phyloP scores from a whole-genome alignment of 2,888 invertebrate species.

The Tricholauxania praeusta region DNA sequence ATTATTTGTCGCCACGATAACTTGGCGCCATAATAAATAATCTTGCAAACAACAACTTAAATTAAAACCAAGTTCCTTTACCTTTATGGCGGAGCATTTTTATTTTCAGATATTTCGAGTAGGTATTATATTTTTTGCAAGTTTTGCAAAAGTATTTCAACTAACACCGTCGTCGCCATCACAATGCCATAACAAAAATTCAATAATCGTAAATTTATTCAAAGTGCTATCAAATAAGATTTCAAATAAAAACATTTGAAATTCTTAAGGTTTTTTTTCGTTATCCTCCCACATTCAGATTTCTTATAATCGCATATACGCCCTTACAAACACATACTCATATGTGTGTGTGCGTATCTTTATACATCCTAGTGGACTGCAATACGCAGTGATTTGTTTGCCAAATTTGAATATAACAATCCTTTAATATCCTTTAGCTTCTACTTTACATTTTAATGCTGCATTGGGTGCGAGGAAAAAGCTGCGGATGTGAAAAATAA shows the following conservation, averaged over 20 bases:
- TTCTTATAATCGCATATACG: too few species aligned
- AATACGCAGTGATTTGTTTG: conserved; percentile 50
- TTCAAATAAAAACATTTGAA: conserved; percentile 23
- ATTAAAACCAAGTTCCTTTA: conserved; percentile 7
- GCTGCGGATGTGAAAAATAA: too few species aligned
- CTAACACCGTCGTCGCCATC: background rate
- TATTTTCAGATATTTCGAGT: background rate
- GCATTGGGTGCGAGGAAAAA: too few species aligned
- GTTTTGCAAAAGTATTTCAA: too few species aligned
- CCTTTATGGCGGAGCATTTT: background rate
- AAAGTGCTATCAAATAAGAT: conserved; percentile 49
- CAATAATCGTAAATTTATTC: conserved; percentile 54
- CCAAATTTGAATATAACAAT: conserved; percentile 52
- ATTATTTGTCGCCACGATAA: conserved; percentile 16
- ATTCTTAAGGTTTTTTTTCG: too few species aligned
- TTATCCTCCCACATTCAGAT: too few species aligned
- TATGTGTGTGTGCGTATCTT: background rate
- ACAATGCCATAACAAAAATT: conserved; percentile 44
- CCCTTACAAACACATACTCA: conserved; percentile 1
- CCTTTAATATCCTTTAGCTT: conserved; percentile 46
- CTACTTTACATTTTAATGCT: too few species aligned
- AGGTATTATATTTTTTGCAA: too few species aligned
- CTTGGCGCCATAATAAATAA: conserved; percentile 29
- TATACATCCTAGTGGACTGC: conserved; percentile 13
- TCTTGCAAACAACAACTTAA: background rate